Evolutionary conservation across 64 coral and sea anemone species (phyloP).

Genomic region (Dendrophyllia cribrosa): DNA sequence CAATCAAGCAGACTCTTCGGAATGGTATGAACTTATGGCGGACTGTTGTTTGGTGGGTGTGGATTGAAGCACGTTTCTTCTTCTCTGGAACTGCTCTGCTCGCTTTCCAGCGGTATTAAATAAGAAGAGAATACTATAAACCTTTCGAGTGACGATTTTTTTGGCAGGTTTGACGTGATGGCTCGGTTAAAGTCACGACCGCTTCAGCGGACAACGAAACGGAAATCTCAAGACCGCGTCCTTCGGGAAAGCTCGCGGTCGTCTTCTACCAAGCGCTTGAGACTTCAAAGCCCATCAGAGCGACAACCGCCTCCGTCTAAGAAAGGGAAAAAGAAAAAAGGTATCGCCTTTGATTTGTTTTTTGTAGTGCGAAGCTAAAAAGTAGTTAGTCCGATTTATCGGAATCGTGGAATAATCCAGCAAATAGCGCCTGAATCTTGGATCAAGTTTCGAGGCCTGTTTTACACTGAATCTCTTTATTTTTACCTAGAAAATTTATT

Average conservation of each 20-base stretch:
- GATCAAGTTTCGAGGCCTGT: neutral
- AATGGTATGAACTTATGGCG: conserved; percentile 63
- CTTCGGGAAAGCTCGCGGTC: conserved; percentile 7
- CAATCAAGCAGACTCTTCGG: conserved; percentile 13
- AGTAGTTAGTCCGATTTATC: neutral
- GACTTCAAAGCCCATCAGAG: conserved; percentile 15
- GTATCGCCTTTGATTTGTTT: neutral
- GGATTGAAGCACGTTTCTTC: neutral
- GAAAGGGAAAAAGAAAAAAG: conserved; percentile 46
- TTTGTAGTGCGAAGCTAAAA: neutral
- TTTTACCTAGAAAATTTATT: neutral
- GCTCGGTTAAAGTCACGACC: conserved; percentile 37
- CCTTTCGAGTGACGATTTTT: neutral
- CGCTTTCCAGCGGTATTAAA: neutral
- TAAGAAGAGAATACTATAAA: neutral
- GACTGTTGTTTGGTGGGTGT: neutral
- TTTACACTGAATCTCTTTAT: neutral
- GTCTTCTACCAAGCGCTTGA: conserved; percentile 10
- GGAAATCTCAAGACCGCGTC: conserved; percentile 45
- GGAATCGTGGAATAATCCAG: conserved; percentile 35
- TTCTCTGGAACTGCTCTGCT: neutral
- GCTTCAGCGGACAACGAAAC: conserved; percentile 13
- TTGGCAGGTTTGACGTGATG: neutral
- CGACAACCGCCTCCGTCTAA: neutral
- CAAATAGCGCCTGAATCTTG: neutral